Percentiles rank a stretch among this genome's conserved stretches.
phyloP scores from a whole-genome alignment of 2,113 vertebrate species.

The Epinephelus moara region DNA sequence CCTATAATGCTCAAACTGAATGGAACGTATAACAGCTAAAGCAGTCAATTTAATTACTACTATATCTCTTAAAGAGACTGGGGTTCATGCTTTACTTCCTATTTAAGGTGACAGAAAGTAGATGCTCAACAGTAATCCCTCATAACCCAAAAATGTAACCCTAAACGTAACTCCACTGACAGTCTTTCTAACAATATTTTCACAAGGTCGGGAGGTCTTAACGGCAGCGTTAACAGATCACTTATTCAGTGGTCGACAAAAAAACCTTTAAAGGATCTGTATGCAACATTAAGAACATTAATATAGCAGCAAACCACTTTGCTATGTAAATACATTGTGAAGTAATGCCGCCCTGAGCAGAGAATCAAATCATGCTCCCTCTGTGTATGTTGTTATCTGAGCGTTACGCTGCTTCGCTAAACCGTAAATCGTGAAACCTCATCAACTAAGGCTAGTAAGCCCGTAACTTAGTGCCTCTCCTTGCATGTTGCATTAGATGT shows the following conservation, averaged over 20 bases:
- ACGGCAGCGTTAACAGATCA: conserved; percentile 25
- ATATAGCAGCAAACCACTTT: too few species aligned
- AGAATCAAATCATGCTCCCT: too few species aligned
- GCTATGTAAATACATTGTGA: too few species aligned
- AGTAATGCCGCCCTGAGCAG: too few species aligned
- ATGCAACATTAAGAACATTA: too few species aligned
- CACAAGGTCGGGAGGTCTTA: conserved; percentile 7
- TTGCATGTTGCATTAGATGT: too few species aligned
- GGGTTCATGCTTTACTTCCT: neutral
- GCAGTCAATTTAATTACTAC: conserved; percentile 19
- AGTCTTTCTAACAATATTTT: conserved; percentile 41
- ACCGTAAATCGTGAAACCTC: too few species aligned
- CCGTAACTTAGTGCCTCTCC: too few species aligned
- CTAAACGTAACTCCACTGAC: conserved; percentile 14
- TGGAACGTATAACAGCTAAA: neutral
- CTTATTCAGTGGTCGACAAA: neutral
- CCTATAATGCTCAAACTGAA: neutral
- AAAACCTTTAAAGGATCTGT: conserved; percentile 4
- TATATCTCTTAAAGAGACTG: conserved; percentile 17
- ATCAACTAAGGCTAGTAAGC: too few species aligned
- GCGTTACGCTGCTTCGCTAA: too few species aligned
- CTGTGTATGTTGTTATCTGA: too few species aligned
- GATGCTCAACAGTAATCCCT: conserved; percentile 17
- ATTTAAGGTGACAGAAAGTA: conserved; percentile 19
- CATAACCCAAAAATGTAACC: conserved; percentile 12